phyloP scores from a whole-genome alignment of 2,113 vertebrate genomes.

The Callipepla californica region DNA sequence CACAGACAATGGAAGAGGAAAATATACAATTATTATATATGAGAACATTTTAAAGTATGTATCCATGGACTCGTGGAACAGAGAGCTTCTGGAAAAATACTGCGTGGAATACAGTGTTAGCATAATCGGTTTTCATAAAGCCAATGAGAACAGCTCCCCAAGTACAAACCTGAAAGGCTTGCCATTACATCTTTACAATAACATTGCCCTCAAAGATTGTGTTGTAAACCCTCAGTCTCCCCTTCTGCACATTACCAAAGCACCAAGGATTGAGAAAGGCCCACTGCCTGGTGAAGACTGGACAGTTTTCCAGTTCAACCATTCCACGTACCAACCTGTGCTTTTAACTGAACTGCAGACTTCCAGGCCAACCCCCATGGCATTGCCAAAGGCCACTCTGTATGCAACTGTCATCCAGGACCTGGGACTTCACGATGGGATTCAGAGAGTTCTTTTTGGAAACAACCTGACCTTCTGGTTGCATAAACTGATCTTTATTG shows the following conservation, averaged over 20 bases:
- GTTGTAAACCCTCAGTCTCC: slow-evolving; percentile 89
- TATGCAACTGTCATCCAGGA: slow-evolving; percentile 92
- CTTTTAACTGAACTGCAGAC: slow-evolving; percentile 84
- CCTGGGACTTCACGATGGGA: slow-evolving; percentile 92
- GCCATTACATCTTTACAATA: slow-evolving; percentile 88
- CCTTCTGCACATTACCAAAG: slow-evolving; percentile 90
- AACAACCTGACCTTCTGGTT: slow-evolving; percentile 96
- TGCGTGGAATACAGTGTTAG: slow-evolving; percentile 95
- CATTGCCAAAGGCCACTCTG: slow-evolving; percentile 74
- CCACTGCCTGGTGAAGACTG: slow-evolving; percentile 93
- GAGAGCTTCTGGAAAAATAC: slow-evolving; percentile 95
- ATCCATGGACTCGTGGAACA: slow-evolving; percentile 94
- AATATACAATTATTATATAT: slow-evolving; percentile 91
- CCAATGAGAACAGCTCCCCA: slow-evolving; percentile 91
- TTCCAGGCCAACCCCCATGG: slow-evolving; percentile 69
- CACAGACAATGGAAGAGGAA: slow-evolving; percentile 89
- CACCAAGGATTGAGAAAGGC: slow-evolving; percentile 84
- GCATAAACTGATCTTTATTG: slow-evolving; percentile 92
- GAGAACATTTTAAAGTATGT: slow-evolving; percentile 95
- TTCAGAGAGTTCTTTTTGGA: slow-evolving; percentile 93
- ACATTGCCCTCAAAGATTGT: slow-evolving; percentile 89
- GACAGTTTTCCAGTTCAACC: slow-evolving; percentile 94
- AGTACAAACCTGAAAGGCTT: slow-evolving; percentile 86
- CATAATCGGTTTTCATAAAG: slow-evolving; percentile 95
- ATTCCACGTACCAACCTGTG: slow-evolving; percentile 94